Conservation (phyloP, 2,113 vertebrate genomes). For the Arothron firmamentum region DNA sequence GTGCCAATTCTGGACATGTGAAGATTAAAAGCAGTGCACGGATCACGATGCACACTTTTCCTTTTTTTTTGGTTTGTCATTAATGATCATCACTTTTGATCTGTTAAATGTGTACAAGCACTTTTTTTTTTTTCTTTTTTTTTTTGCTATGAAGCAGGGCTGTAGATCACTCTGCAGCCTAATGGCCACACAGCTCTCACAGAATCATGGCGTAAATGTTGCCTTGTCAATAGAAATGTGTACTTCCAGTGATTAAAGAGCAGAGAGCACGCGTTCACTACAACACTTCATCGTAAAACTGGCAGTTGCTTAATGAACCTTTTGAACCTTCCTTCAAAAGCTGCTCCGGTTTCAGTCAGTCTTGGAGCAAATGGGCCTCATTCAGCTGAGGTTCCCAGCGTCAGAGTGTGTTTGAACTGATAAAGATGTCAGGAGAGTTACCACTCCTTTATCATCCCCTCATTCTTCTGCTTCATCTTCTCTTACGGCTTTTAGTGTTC, state of each 20-base stretch:
- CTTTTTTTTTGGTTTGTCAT: no score
- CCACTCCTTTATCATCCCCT: conserved; percentile 52
- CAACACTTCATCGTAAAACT: conserved; percentile 10
- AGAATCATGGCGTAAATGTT: background rate
- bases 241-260: background rate
- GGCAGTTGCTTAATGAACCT: conserved; percentile 43
- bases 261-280: background rate
- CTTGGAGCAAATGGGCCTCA: conserved; percentile 47
- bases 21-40: no score
- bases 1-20: no score
- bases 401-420: conserved; percentile 57
- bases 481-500: conserved; percentile 31
- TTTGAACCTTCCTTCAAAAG: conserved; percentile 43
- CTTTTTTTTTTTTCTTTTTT: no score
- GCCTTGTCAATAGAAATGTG: no score
- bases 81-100: no score
- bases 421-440: conserved; percentile 63
- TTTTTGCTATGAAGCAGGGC: no score
- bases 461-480: conserved; percentile 39
- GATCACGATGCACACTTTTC: no score
- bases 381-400: conserved; percentile 27
- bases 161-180: no score
- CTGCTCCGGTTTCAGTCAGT: conserved; percentile 41
- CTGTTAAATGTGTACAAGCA: no score
- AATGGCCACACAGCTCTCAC: background rate